Percentiles rank a stretch among this genome's conserved stretches.
These are phyloP conservation scores for Bacillus rossius DNA, from an alignment of 1,140 invertebrate genomes.

Conservation along the genomic window DNA sequence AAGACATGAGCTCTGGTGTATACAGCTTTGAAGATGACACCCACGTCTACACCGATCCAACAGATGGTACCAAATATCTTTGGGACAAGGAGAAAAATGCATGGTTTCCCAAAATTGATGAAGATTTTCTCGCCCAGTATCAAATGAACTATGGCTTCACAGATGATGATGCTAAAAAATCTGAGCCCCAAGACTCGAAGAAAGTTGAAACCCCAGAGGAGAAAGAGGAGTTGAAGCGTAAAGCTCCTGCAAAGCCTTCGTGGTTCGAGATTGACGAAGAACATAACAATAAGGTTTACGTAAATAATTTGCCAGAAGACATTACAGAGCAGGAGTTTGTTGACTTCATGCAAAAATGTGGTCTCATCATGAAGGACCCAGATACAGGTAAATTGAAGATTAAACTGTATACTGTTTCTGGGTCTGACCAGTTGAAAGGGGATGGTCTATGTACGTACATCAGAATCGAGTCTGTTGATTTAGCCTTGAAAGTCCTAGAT, in stretches of 20 bases:
- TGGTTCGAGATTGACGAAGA: slow-evolving; percentile 94
- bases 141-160: slow-evolving; percentile 92
- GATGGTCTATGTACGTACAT: slow-evolving; percentile 97
- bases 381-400: slow-evolving; percentile 82
- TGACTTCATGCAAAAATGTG: slow-evolving; percentile 93
- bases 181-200: slow-evolving; percentile 21
- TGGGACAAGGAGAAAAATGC: slow-evolving; percentile 88
- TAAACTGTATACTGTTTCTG: slow-evolving; percentile 85
- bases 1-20: slow-evolving; percentile 39
- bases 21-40: slow-evolving; percentile 73
- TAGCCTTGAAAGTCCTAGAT: slow-evolving; percentile 91
- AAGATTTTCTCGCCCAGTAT: slow-evolving; percentile 94
- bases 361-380: slow-evolving; percentile 88
- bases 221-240: slow-evolving; percentile 37
- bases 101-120: slow-evolving; percentile 97
- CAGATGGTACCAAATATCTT: slow-evolving; percentile 83
- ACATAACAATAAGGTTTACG: slow-evolving; percentile 97
- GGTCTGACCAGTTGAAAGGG: slow-evolving; percentile 81
- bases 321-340: slow-evolving; percentile 86
- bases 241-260: slow-evolving; percentile 45
- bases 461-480: slow-evolving; percentile 91
- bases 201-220: slow-evolving; percentile 15
- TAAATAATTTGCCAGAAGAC: slow-evolving; percentile 85
- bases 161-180: slow-evolving; percentile 44
- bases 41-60: slow-evolving; percentile 74